phyloP scores from a whole-genome alignment of 2,113 vertebrate species.

The Ailurus styani region DNA sequence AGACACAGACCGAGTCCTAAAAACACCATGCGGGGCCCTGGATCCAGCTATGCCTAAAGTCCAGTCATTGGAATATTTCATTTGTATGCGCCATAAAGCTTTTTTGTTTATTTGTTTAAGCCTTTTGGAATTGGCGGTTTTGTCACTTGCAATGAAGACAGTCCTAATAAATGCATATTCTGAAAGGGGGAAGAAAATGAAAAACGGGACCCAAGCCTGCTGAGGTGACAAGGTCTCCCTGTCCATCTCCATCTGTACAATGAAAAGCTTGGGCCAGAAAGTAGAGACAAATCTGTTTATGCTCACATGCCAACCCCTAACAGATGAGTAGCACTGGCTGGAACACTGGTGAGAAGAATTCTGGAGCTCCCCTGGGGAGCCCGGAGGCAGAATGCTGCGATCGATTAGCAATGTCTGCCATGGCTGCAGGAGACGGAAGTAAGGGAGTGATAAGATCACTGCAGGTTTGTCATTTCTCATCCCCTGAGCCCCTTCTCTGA shows the following conservation, averaged over 20 bases:
- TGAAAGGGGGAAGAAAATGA: neutral
- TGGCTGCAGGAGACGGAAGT: neutral
- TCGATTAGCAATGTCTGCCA: slow-evolving; percentile 5
- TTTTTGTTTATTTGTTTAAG: neutral
- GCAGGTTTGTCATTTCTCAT: neutral
- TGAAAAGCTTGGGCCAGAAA: neutral
- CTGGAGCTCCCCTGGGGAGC: neutral
- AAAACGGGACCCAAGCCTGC: neutral
- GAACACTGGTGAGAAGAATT: neutral
- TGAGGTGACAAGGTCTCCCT: neutral
- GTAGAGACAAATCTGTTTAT: neutral
- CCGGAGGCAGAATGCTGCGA: neutral
- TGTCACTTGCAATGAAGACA: neutral
- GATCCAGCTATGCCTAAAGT: neutral
- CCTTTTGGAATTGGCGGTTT: neutral
- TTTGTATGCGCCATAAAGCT: neutral
- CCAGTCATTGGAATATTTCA: neutral
- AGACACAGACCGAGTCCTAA: neutral
- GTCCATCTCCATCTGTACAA: neutral
- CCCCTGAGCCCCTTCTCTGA: neutral
- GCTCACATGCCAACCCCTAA: neutral
- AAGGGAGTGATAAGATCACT: neutral
- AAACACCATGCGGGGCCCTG: neutral
- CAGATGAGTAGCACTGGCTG: neutral
- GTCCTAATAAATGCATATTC: neutral